These are phyloP conservation scores for Chrysaora quinquecirrha DNA, from an alignment of 30 jellyfish, hydroid and myxozoan species.

Conservation along the genomic window DNA sequence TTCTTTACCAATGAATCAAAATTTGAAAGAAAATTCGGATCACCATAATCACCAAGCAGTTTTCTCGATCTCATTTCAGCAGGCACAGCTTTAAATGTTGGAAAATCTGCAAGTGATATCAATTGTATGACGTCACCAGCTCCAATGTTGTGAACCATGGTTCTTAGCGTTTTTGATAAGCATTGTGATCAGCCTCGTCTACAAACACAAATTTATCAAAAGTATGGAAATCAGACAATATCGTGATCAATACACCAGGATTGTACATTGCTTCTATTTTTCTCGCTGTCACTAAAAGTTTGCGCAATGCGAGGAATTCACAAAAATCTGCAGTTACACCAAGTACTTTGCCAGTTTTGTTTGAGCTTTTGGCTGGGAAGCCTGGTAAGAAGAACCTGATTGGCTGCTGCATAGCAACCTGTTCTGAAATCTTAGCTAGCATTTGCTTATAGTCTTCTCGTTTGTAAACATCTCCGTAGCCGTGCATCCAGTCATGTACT, in stretches of 20 bases:
- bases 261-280: constrained; percentile 50
- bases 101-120: constrained; percentile 35
- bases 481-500: constrained; percentile 40
- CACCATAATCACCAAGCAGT: constrained; percentile 22
- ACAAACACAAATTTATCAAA: constrained; percentile 52
- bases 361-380: constrained; percentile 59
- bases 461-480: constrained; percentile 4
- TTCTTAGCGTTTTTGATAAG: constrained; percentile 20
- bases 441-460: constrained; percentile 19
- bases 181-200: constrained; percentile 19
- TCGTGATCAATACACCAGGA: constrained; percentile 26
- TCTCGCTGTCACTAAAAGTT: constrained; percentile 34
- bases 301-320: constrained; percentile 47
- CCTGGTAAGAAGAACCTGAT: constrained; percentile 56
- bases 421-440: not conserved
- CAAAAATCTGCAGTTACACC: constrained; percentile 42
- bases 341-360: constrained; percentile 28
- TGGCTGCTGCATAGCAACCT: not conserved
- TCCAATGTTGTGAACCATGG: constrained; percentile 31
- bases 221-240: constrained; percentile 62
- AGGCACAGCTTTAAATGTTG: constrained; percentile 13
- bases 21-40: not conserved
- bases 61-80: not conserved
- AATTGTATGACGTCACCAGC: constrained; percentile 51
- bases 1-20: constrained; percentile 10